Evolutionary conservation across 2,113 vertebrate species (phyloP), one percentile per base, ranked within the genome.

Genomic region (Nothoprocta pentlandii): DNA sequence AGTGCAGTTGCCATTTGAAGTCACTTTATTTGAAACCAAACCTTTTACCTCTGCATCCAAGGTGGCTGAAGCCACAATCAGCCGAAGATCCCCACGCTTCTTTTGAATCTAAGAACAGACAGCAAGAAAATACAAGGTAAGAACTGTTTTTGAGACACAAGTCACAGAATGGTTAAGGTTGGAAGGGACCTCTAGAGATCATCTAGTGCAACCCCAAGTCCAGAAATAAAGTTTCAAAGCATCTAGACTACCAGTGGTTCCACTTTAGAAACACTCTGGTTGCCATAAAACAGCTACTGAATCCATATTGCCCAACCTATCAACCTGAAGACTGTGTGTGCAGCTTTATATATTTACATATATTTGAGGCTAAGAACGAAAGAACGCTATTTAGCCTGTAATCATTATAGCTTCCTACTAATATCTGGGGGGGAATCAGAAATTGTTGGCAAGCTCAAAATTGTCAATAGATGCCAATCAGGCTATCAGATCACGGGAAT

Each of bases 61-160:
- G n/a, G 99, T 99, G 42, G 99, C 99, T 63, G 99, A 99, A 74
- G 99, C 98, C 61, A 99, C 98, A 58, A 99, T 99, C 94, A 99
- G 87, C 34, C 99, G 97, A 90, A 99, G 98, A 95, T 99, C 99
- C 66, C 98, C 98, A 88, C 99, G 98, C 86, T 99, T 99, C 97
- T 98, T 99, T 92, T 99, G 99, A 97, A 99, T 97, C 99, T 99
- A 86, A 46, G 19, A 39, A 61, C 2, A 91, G 36, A 97, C 26
- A 90, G 6, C 49, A 91, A 71, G 39, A 95, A 66, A n/a, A 87
- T 1, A 23, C 44, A 81, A 62, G 70, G 53, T 64, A 26, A 92
- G 87, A 90, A 28, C 0, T 22, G 0, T 4, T 84, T 51, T 26
- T 68, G 69, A 87, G 51, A 51, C 12, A 46, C 1, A 41, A 70